Evolutionary conservation across 2,888 invertebrate genomes (phyloP), one percentile per base, ranked within the genome.

Genomic region (Ptilodon capucinus): DNA sequence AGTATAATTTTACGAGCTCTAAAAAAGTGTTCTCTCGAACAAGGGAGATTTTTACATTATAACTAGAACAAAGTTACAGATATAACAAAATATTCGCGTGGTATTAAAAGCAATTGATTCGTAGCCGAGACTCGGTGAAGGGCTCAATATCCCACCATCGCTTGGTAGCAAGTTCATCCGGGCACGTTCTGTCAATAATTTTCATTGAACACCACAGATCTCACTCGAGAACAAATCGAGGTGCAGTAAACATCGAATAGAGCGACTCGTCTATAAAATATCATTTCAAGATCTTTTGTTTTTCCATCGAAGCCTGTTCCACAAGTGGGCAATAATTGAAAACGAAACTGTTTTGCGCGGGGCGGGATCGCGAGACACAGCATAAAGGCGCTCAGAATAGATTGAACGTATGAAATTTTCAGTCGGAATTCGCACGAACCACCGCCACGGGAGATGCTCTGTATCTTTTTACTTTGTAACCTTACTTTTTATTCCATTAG

Each of bases 271-370:
- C 87, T 84, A 88, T 90, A 88, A 88, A 90, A 89, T 91, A 91
- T 89, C 81, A 90, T 89, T 87, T 85, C 77, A 79, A 83, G 83
- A 81, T 83, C 81, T 84, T 87, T 89, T 89, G 86, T 87, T 90
- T 87, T 82, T 82, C 84, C 83, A 77, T 84, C 75, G 84, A 79
- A 83, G 82, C 84, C 74, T 79, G 85, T 88, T 90, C 91, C 84
- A 91, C 91, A 91, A 91, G 91, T 91, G 90, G 91, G 91, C 86
- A 88, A 91, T 91, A 91, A 90, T 91, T 91, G 91, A 90, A 90
- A 88, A 88, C 82, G 89, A 90, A 89, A 90, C 86, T 83, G 85
- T 84, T 83, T 84, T 82, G 84, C 79, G 81, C 83, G 81, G 78
- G 76, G 81, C 77, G 84, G 76, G 82, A 78, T 80, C 82, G 85